Percentiles rank a stretch among this genome's conserved stretches.
Evolutionary conservation across 2,888 invertebrate genomes (phyloP).

Genomic region (Ypsolopha scabrella): DNA sequence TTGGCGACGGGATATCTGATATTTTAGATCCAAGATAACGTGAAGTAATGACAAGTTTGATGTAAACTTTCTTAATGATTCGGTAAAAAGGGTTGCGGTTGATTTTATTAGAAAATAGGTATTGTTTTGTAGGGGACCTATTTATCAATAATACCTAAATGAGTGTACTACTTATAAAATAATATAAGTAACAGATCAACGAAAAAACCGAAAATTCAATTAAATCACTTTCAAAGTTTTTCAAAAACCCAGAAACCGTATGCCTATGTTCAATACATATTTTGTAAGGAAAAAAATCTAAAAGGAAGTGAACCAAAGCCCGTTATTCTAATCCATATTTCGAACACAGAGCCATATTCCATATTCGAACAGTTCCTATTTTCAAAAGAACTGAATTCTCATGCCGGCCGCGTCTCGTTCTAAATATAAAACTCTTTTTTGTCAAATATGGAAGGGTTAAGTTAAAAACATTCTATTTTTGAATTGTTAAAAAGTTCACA

Average conservation of each 20-base stretch:
- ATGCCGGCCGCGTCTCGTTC: slow-evolving; percentile 59
- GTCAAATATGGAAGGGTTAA: slow-evolving; percentile 71
- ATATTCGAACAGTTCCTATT: slow-evolving; percentile 55
- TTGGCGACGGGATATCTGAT: slow-evolving; percentile 33
- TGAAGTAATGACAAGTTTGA: slow-evolving; percentile 28
- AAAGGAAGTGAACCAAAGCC: slow-evolving; percentile 15
- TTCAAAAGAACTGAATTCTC: slow-evolving; percentile 62
- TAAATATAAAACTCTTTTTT: slow-evolving; percentile 65
- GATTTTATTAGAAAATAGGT: background rate
- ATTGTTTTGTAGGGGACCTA: too few species aligned
- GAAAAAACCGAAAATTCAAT: background rate
- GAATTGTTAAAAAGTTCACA: slow-evolving; percentile 69
- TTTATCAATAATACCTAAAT: too few species aligned
- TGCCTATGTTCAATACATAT: slow-evolving; percentile 4
- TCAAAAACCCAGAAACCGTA: background rate
- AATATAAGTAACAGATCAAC: too few species aligned
- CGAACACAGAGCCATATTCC: slow-evolving; percentile 34
- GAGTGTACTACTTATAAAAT: too few species aligned
- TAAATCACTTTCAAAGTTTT: background rate
- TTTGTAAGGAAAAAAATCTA: slow-evolving; percentile 10
- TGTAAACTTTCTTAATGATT: slow-evolving; percentile 5
- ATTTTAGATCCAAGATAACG: slow-evolving; percentile 46
- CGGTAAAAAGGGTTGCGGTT: background rate
- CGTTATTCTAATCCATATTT: slow-evolving; percentile 47
- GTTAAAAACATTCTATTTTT: slow-evolving; percentile 70